These are phyloP conservation scores for Rhabdophis nuchalis DNA, from an alignment of 2,797 vertebrate species.

Conservation along the genomic window DNA sequence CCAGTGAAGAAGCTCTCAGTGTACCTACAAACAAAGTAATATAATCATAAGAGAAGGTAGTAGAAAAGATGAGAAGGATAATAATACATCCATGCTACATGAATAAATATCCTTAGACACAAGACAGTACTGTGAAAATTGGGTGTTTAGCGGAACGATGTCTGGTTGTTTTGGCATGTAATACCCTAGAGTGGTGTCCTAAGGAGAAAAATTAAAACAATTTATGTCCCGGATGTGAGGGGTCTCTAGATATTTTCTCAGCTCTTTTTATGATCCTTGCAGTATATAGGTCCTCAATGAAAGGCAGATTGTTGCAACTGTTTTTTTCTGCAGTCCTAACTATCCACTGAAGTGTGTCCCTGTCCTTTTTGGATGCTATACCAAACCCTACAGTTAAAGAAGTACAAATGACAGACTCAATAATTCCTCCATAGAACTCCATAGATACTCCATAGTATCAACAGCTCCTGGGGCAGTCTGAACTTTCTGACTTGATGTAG, in stretches of 20 bases:
- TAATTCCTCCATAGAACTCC: not conserved
- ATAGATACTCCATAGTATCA: not conserved
- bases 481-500: not conserved
- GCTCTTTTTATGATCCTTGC: not conserved
- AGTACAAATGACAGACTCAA: not conserved
- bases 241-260: not conserved
- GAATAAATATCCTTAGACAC: not conserved
- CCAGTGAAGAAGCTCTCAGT: not conserved
- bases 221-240: not conserved
- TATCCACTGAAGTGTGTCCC: not conserved
- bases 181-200: not conserved
- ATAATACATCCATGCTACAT: not conserved
- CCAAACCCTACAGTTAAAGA: not conserved
- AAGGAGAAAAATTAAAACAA: not conserved
- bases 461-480: not conserved
- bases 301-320: not conserved
- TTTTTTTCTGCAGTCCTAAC: not conserved
- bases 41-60: not conserved
- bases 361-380: not conserved
- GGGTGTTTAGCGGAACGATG: not conserved
- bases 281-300: not conserved
- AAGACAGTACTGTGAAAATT: not conserved
- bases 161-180: not conserved
- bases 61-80: not conserved
- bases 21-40: not conserved